A percentile compares a stretch with the other conserved stretches of the same genome.
Conservation (phyloP, 2,113 vertebrate species). For the Trichomycterus rosablanca region DNA sequence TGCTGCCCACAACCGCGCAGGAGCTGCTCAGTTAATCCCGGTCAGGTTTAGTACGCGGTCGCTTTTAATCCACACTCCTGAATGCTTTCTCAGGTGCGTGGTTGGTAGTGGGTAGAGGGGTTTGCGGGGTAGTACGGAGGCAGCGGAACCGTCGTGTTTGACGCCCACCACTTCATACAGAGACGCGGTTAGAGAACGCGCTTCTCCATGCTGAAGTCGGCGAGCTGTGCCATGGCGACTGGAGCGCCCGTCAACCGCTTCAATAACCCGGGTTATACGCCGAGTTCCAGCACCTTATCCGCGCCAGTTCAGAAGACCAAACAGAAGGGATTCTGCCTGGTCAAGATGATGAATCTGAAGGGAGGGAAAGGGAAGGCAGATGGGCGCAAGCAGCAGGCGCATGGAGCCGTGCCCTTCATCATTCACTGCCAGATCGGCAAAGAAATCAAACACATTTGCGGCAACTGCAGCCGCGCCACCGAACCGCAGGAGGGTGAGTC, state of each 20-base stretch:
- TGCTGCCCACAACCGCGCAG: background rate
- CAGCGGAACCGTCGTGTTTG: background rate
- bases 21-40: background rate
- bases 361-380: slow-evolving; percentile 72
- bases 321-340: slow-evolving; percentile 87
- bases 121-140: no score
- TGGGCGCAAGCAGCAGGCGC: slow-evolving; percentile 53
- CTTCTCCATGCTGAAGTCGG: slow-evolving; percentile 18
- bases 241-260: slow-evolving; percentile 69
- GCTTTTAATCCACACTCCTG: background rate
- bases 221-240: slow-evolving; percentile 10
- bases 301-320: slow-evolving; percentile 68
- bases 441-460: slow-evolving; percentile 98
- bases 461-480: slow-evolving; percentile 95
- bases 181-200: no score
- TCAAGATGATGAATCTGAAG: slow-evolving; percentile 83
- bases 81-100: background rate
- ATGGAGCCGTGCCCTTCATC: slow-evolving; percentile 88
- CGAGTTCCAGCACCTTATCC: slow-evolving; percentile 62
- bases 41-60: background rate
- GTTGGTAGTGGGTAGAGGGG: background rate
- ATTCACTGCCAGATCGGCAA: slow-evolving; percentile 96
- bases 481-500: slow-evolving; percentile 90
- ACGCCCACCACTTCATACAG: background rate
- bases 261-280: slow-evolving; percentile 29